Evolutionary conservation across 2,888 invertebrate genomes (phyloP).

Genomic region (Ptychoptera contaminata): DNA sequence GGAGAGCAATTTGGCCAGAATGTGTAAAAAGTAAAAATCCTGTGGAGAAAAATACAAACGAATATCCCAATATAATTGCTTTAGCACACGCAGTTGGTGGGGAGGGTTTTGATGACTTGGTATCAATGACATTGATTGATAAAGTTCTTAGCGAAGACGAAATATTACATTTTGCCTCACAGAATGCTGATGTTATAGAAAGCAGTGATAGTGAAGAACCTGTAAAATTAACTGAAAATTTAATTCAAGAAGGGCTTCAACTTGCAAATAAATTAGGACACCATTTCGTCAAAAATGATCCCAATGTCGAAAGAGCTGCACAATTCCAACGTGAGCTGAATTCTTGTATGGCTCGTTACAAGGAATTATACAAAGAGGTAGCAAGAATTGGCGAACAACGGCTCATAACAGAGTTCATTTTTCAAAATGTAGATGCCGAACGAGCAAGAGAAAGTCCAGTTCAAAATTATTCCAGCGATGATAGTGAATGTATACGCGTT

Average conservation of each 20-base stretch:
- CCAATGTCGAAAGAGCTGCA: constrained; percentile 14
- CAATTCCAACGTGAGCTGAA: constrained; percentile 13
- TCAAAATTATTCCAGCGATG: no score
- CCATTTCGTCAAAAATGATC: constrained; percentile 14
- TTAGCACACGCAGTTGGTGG: constrained; percentile 8
- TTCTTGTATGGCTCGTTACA: constrained; percentile 9
- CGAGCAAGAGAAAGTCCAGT: not conserved
- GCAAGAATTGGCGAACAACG: constrained; percentile 7
- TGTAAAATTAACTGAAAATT: constrained; percentile 10
- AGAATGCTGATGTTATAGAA: constrained; percentile 9
- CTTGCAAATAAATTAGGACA: constrained; percentile 15
- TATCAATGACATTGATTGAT: no score
- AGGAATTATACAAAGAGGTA: constrained; percentile 12
- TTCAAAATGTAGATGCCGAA: not conserved
- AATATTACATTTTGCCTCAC: constrained; percentile 11
- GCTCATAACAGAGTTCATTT: not conserved
- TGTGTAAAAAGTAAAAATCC: constrained; percentile 8
- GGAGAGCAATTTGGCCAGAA: constrained; percentile 14
- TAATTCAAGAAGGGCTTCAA: constrained; percentile 14
- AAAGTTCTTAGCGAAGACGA: constrained; percentile 15
- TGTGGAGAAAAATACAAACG: constrained; percentile 5
- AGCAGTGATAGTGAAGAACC: constrained; percentile 12
- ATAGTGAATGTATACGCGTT: no score
- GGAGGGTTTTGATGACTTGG: constrained; percentile 10
- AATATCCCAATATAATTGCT: constrained; percentile 4